phyloP scores from a whole-genome alignment of 2,113 vertebrate genomes.

The Rhineura floridana region DNA sequence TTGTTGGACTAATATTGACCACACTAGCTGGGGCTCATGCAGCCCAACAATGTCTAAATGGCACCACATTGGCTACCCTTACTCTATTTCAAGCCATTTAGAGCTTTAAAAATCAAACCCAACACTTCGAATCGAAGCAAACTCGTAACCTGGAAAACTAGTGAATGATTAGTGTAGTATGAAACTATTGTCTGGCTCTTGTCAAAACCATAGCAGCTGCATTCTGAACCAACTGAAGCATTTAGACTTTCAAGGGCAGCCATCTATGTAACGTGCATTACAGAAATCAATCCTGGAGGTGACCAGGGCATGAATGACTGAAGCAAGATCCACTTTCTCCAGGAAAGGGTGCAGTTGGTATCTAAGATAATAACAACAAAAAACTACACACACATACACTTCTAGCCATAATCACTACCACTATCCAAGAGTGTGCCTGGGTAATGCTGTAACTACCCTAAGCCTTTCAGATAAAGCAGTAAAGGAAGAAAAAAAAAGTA shows the following conservation, averaged over 20 bases:
- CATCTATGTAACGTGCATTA: background rate
- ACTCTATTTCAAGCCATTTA: background rate
- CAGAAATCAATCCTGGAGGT: background rate
- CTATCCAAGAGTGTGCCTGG: background rate
- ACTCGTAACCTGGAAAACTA: background rate
- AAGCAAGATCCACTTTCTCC: background rate
- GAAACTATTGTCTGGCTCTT: background rate
- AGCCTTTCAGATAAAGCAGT: background rate
- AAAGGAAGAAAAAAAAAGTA: background rate
- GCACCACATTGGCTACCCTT: background rate
- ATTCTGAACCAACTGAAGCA: background rate
- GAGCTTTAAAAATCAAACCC: background rate
- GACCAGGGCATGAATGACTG: background rate
- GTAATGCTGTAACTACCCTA: background rate
- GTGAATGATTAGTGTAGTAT: background rate
- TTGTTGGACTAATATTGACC: no score
- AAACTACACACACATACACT: no score
- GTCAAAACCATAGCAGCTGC: background rate
- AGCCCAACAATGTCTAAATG: no score
- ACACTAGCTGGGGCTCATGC: no score
- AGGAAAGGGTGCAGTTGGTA: background rate
- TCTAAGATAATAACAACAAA: background rate
- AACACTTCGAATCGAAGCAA: background rate
- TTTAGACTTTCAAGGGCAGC: background rate
- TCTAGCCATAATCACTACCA: background rate